A percentile compares a stretch with the other conserved stretches of the same genome.
Conservation (phyloP, 2,113 vertebrate species). For the Sphyrna mokarran region DNA sequence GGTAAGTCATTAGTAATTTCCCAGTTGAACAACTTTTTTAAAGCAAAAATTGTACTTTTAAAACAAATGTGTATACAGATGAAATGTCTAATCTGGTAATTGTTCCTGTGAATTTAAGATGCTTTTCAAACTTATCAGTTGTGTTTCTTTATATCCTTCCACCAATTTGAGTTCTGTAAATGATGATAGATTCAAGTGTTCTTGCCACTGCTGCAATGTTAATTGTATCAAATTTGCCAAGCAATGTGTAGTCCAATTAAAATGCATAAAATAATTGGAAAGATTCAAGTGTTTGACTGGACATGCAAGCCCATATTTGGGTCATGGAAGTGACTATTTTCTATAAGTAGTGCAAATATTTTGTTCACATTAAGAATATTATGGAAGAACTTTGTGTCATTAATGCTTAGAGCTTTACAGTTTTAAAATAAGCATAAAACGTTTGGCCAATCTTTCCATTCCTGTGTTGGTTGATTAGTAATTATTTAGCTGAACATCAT, state of each 20-base stretch:
- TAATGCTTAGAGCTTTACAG: neutral
- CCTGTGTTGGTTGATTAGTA: neutral
- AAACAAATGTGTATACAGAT: neutral
- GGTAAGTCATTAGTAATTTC: slow-evolving; percentile 36
- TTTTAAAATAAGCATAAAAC: neutral
- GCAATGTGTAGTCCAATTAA: neutral
- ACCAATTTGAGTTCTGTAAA: neutral
- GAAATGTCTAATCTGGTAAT: neutral
- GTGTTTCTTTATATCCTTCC: neutral
- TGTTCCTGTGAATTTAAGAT: neutral
- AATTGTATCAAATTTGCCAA: neutral
- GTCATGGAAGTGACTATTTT: neutral
- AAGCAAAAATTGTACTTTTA: neutral
- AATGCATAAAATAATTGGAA: neutral
- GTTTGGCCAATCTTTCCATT: neutral
- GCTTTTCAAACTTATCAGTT: neutral
- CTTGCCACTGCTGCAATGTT: neutral
- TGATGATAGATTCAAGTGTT: neutral
- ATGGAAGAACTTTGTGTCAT: neutral
- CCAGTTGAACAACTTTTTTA: slow-evolving; percentile 6
- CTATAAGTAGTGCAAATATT: neutral
- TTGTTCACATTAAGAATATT: neutral
- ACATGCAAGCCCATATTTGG: neutral
- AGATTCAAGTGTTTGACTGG: neutral
- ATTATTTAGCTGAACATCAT: neutral